These are phyloP conservation scores for Boloria euphrosyne DNA, from an alignment of 2,888 invertebrate species.

Conservation along the genomic window DNA sequence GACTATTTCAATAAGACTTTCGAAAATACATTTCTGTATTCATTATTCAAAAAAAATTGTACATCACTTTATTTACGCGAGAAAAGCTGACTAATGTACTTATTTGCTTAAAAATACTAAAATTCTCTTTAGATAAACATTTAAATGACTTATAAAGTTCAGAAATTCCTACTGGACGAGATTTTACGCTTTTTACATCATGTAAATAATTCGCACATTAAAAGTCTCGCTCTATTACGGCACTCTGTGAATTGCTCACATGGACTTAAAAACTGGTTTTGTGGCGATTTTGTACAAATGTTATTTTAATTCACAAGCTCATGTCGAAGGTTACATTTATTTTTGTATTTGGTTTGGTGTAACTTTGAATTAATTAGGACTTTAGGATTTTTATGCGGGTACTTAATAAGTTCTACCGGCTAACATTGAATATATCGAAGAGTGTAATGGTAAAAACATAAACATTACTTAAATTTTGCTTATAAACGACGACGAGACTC, in stretches of 20 bases:
- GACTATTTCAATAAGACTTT: too few relatives aligned
- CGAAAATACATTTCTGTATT: too few relatives aligned
- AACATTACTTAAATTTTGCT: not conserved
- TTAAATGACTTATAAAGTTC: not conserved
- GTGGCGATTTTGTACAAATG: conserved; percentile 28
- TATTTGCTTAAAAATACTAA: too few relatives aligned
- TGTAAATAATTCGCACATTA: conserved; percentile 11
- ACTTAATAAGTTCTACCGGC: not conserved
- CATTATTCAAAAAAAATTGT: too few relatives aligned
- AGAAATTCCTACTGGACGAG: not conserved
- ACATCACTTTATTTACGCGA: too few relatives aligned
- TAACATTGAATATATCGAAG: not conserved
- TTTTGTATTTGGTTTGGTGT: conserved; percentile 17
- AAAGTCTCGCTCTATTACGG: conserved; percentile 20
- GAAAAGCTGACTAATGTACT: too few relatives aligned
- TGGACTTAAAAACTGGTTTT: conserved; percentile 32
- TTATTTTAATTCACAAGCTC: conserved; percentile 36
- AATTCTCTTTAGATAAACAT: too few relatives aligned
- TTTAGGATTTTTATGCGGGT: conserved; percentile 4
- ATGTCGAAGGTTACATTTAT: conserved; percentile 39
- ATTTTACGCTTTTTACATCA: conserved; percentile 4
- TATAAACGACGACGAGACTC: not conserved
- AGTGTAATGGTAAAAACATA: not conserved
- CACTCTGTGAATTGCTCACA: conserved; percentile 21
- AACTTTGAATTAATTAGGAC: not conserved